Evolutionary conservation across 2,113 vertebrate genomes (phyloP).

Genomic region (Riparia riparia): DNA sequence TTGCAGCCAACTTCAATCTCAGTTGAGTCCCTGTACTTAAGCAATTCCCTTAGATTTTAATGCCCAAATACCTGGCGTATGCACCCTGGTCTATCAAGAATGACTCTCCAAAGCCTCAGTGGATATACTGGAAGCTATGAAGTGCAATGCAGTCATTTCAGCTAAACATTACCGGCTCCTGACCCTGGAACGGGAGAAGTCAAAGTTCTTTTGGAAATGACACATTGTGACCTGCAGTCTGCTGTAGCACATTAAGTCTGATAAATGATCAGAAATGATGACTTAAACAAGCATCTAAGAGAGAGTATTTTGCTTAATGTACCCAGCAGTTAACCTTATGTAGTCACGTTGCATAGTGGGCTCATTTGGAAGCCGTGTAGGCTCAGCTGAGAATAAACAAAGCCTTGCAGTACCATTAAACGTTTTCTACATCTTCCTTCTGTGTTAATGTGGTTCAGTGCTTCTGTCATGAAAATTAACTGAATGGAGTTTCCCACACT

Average conservation of each 20-base stretch:
- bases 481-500: conserved; percentile 61
- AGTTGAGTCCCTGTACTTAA: neutral
- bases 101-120: neutral
- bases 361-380: conserved; percentile 63
- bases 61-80: neutral
- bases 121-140: conserved; percentile 16
- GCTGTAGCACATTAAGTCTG: conserved; percentile 74
- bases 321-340: conserved; percentile 70
- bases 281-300: conserved; percentile 74
- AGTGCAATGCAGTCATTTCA: neutral
- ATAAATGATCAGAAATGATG: conserved; percentile 75
- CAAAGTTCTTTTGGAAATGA: conserved; percentile 69
- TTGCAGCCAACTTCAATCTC: neutral
- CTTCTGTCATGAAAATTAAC: conserved; percentile 67
- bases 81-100: neutral
- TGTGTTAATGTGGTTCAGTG: conserved; percentile 67
- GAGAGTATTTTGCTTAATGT: conserved; percentile 67
- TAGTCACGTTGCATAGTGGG: conserved; percentile 48
- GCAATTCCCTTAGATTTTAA: neutral
- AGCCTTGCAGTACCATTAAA: conserved; percentile 34
- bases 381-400: conserved; percentile 61
- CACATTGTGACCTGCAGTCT: conserved; percentile 62
- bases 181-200: conserved; percentile 62
- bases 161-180: conserved; percentile 58
- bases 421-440: conserved; percentile 51